phyloP scores from a whole-genome alignment of 2,797 vertebrate species.

The Cossypha dichroa region DNA sequence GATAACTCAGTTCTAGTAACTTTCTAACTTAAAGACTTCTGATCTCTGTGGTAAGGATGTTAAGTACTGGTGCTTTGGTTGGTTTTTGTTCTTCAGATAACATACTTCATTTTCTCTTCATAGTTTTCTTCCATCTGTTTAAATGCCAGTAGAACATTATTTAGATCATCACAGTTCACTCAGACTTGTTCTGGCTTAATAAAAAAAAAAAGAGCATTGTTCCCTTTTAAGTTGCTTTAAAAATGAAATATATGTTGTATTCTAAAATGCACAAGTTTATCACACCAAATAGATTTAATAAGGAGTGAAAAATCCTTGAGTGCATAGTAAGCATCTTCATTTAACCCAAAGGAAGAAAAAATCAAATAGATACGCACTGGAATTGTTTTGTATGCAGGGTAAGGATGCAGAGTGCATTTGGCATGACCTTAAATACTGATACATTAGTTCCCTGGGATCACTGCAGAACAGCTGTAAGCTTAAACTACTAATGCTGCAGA shows the following conservation, averaged over 20 bases:
- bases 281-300: conserved; percentile 10
- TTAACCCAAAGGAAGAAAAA: neutral
- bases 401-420: neutral
- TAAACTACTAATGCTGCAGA: neutral
- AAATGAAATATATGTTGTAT: neutral
- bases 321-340: neutral
- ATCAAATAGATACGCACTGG: neutral
- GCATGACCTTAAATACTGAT: neutral
- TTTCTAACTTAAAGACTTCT: neutral
- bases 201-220: too few relatives aligned
- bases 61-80: neutral
- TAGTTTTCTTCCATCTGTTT: neutral
- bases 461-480: neutral
- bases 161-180: neutral
- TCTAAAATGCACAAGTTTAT: neutral
- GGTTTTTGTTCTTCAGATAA: neutral
- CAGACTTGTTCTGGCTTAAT: neutral
- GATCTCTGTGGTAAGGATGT: neutral
- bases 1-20: neutral
- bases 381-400: neutral
- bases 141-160: conserved; percentile 20
- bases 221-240: neutral
- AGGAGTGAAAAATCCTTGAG: conserved; percentile 26
- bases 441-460: neutral
- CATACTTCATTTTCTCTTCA: neutral